Evolutionary conservation across 1,140 invertebrate genomes (phyloP), one percentile per base, ranked within the genome.

Genomic region (Nasonia giraulti): DNA sequence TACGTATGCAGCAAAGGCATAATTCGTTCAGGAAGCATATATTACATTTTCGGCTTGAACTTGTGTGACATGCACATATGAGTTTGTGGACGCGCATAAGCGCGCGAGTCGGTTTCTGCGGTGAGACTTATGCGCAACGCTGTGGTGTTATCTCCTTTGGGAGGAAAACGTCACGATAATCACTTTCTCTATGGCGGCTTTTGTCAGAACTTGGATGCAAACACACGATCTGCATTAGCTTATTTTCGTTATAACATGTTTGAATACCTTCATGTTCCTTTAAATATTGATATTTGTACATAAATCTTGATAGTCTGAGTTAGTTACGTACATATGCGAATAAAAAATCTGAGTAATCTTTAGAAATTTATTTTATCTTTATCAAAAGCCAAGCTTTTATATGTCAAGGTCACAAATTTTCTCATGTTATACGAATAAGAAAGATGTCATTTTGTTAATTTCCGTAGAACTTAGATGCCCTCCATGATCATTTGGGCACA

Each of bases 401-500:
- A 27, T 27, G 27, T 2, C 27, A 37, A 37, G 33, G 33, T 37
- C 33, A 37, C 5, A 37, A 37, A 37, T 37, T 3, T 37, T 6
- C 33, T 37, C 5, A 37, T 37, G 33, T 37, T 4, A 37, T 37
- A 37, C 33, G 4, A 44, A 44, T 44, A 44, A 44, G 6, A 44
- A 44, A 11, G 40, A 10, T 44, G 10, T 44, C 17, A n/a, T 62
- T 62, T n/a, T n/a, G 55, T 62, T 62, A 20, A 7, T 62, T 20
- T 78, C 23, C 44, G 40, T 89, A 98, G 97, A 98, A 98, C 93
- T 93, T 98, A 87, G 98, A 98, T 91, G 97, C 97, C 37, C 94
- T 98, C n/a, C 97, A 98, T 90, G 97, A 98, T 91, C 98, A 98
- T 91, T 93, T 98, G 90, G 97, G 97, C 69, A 98, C 97, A 20